phyloP scores from a whole-genome alignment of 2,113 vertebrate species.

The Hepsetus odoe region DNA sequence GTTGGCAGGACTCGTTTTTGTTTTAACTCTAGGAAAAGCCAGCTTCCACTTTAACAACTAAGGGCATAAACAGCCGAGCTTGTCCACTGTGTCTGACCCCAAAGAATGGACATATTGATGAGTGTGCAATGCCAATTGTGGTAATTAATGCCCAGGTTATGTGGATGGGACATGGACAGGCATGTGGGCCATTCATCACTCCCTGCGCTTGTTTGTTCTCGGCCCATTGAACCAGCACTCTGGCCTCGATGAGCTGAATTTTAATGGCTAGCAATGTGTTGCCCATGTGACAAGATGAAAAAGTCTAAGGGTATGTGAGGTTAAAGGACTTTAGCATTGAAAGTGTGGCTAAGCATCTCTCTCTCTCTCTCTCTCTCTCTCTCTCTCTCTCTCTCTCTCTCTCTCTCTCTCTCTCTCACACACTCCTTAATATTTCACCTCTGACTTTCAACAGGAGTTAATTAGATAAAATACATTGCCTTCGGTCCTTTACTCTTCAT shows the following conservation, averaged over 20 bases:
- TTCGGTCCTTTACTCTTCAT: background rate
- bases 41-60: constrained; percentile 35
- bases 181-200: constrained; percentile 75
- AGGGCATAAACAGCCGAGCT: constrained; percentile 4
- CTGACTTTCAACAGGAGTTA: background rate
- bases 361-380: constrained; percentile 11
- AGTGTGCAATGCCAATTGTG: constrained; percentile 71
- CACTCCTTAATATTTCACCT: background rate
- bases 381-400: constrained; percentile 2
- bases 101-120: constrained; percentile 71
- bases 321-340: background rate
- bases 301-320: constrained; percentile 14
- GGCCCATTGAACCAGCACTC: constrained; percentile 71
- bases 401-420: background rate
- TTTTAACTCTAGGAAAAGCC: constrained; percentile 16
- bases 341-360: constrained; percentile 48
- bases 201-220: constrained; percentile 62
- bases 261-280: constrained; percentile 61
- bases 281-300: constrained; percentile 41
- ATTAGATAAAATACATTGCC: background rate
- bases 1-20: constrained; percentile 6
- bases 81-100: constrained; percentile 2
- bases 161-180: constrained; percentile 67
- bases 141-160: constrained; percentile 78
- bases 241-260: constrained; percentile 69